Base-by-base conservation (phyloP, 2,888 invertebrate genomes). In the Bombylius discolor region DNA sequence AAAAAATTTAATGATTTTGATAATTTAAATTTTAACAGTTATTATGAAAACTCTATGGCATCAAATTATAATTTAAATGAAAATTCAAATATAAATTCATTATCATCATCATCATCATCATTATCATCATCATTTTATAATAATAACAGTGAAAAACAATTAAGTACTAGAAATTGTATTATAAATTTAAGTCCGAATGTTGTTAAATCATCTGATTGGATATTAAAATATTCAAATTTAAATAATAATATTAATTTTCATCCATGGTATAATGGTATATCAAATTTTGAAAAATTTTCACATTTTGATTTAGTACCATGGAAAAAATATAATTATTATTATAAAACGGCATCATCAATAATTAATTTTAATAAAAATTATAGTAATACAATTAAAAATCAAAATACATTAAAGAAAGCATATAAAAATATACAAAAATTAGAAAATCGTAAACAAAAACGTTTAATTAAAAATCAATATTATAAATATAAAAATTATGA, bases 401-500 rank as follows among this genome's bases (percentile, higher is more conserved):
- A 4, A 69, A 23, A 23, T 23, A 23, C 23, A 23, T 23, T 23
- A 23, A 23, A 23, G 23, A 23, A 68, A 53, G 66, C 65, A 0
- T 58, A 70, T 50, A 65, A 62, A 31, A 65, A 66, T 48, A 52
- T 72, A 12, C 64, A 69, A 23, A 23, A 23, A 23, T 23, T 23
- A 23, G 23, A 23, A 23, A 23, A 23, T 23, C 23, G 23, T 23
- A 23, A 23, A 23, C 23, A 23, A 23, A 23, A 23, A 23, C 23
- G 23, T 23, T 23, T 23, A 23, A 23, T 23, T 23, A 23, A 23
- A 23, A 23, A 23, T 23, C 77, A 78, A 60, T 76, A 77, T 59
- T 55, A 77, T 55, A 71, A 77, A 32, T 79, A 78, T 56, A 81
- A 82, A 62, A 78, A 80, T 59, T 79, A 80, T 64, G 79, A 82